Evolutionary conservation across 2,113 vertebrate genomes (phyloP).

Genomic region (Zosterops japonicus): DNA sequence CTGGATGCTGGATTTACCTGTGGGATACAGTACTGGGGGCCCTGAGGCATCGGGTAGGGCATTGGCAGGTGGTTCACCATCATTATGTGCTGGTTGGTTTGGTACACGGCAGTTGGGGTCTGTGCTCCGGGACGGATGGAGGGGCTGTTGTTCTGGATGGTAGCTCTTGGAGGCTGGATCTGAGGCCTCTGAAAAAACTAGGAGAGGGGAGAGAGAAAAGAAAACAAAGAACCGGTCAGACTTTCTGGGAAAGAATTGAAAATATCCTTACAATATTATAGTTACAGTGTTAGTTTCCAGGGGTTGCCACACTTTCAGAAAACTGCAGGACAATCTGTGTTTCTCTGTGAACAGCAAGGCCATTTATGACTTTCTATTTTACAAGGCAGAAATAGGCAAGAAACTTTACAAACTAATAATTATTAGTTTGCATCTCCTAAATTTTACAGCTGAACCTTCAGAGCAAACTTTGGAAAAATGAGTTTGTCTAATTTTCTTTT

Average conservation of each 20-base stretch:
- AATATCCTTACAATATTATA: neutral
- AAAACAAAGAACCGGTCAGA: neutral
- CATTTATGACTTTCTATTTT: neutral
- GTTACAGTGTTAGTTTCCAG: neutral
- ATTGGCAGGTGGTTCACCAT: slow-evolving; percentile 92
- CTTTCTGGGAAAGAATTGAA: neutral
- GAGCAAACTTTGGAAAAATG: rapidly evolving
- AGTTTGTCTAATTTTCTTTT: neutral
- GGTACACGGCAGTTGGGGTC: slow-evolving; percentile 89
- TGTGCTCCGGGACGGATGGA: slow-evolving; percentile 91
- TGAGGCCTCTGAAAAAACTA: slow-evolving; percentile 98
- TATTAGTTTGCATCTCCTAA: neutral
- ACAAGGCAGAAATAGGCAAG: neutral
- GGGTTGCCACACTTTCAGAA: slow-evolving; percentile 24
- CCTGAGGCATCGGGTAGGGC: slow-evolving; percentile 92
- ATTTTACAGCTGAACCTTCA: neutral
- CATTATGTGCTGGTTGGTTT: slow-evolving; percentile 94
- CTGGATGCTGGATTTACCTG: slow-evolving; percentile 72
- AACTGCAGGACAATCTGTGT: neutral
- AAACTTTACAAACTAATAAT: neutral
- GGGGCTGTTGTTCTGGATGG: slow-evolving; percentile 88
- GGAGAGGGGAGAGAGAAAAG: neutral
- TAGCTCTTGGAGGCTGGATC: slow-evolving; percentile 89
- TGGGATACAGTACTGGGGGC: slow-evolving; percentile 95
- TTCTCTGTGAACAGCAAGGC: neutral